Conservation (phyloP, 2,113 vertebrate genomes). For the Rafetus swinhoei region DNA sequence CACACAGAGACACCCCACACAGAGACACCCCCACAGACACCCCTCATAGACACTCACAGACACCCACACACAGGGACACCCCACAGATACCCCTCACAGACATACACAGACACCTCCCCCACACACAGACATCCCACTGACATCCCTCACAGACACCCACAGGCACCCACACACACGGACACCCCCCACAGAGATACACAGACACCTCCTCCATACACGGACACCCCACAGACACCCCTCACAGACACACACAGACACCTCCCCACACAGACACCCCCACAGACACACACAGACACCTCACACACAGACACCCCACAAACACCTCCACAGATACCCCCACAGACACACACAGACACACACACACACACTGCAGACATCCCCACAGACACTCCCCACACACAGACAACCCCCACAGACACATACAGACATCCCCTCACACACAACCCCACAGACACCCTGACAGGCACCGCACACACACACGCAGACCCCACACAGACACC, state of each 20-base stretch:
- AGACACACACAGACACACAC: not conserved
- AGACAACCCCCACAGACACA: not conserved
- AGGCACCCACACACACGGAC: not conserved
- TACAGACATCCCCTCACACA: too few relatives aligned
- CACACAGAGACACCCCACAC: not conserved
- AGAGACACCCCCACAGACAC: not conserved
- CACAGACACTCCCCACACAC: not conserved
- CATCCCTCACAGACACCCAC: too few relatives aligned
- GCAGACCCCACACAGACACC: not conserved
- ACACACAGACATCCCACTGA: too few relatives aligned
- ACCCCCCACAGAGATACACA: too few relatives aligned
- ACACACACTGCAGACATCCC: too few relatives aligned
- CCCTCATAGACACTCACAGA: not conserved
- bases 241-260: too few relatives aligned
- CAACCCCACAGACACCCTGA: not conserved
- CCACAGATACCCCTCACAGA: not conserved
- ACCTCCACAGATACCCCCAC: not conserved
- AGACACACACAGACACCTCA: not conserved
- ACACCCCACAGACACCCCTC: too few relatives aligned
- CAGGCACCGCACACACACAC: not conserved
- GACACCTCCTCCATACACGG: too few relatives aligned
- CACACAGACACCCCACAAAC: not conserved
- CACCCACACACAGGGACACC: not conserved
- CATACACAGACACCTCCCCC: not conserved
- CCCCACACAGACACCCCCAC: not conserved